Evolutionary conservation across 2,797 vertebrate genomes (phyloP).

Genomic region (Lutjanus campechanus): DNA sequence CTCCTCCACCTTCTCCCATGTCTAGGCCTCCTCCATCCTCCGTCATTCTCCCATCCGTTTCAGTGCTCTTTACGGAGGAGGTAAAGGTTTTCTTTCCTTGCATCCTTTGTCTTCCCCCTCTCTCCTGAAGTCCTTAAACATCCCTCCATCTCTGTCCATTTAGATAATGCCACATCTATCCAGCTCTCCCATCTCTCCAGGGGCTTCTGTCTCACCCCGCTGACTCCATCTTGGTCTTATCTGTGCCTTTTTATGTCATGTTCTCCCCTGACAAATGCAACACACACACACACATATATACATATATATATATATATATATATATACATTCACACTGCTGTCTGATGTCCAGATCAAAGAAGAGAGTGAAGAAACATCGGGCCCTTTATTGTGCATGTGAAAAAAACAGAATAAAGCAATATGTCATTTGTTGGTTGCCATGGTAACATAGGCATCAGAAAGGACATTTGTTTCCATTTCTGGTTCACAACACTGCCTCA

Average conservation of each 20-base stretch:
- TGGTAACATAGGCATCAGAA: conserved; percentile 26
- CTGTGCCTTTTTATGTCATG: neutral
- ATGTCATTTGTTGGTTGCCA: conserved; percentile 34
- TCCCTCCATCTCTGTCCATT: conserved; percentile 35
- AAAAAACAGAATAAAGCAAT: neutral
- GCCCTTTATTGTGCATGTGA: neutral
- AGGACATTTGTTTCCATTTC: conserved; percentile 3
- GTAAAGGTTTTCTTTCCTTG: conserved; percentile 13
- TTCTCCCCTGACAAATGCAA: conserved; percentile 15
- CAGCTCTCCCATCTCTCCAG: conserved; percentile 5
- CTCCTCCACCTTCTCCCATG: conserved; percentile 34
- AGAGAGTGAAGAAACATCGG: neutral
- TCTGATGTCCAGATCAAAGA: conserved; percentile 21
- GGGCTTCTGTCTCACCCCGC: neutral
- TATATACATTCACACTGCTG: neutral
- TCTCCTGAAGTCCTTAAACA: conserved; percentile 2
- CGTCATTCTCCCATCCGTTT: conserved; percentile 32
- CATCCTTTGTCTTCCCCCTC: conserved; percentile 12
- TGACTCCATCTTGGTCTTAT: neutral
- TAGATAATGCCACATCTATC: conserved; percentile 10
- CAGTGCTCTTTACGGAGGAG: conserved; percentile 22
- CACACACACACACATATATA: neutral
- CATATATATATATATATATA: too few relatives aligned
- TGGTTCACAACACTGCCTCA: conserved; percentile 38
- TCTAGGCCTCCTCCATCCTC: conserved; percentile 23